Conservation (phyloP, 1,140 invertebrate genomes). For the Zaprionus africanus region DNA sequence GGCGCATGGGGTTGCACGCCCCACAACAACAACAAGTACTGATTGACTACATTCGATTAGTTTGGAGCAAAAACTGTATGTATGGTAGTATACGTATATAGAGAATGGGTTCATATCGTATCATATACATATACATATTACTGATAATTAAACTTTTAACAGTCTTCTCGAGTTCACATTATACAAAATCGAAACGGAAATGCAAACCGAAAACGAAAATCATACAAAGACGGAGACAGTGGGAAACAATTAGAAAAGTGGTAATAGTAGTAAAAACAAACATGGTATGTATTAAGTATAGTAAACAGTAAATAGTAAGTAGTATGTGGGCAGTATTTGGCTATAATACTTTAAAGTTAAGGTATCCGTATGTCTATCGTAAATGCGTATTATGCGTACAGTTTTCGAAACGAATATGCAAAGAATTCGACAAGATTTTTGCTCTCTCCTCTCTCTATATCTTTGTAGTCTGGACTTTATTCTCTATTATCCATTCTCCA, state of each 20-base stretch:
- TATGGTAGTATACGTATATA: conserved; percentile 14
- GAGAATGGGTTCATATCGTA: conserved; percentile 6
- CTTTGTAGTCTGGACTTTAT: conserved; percentile 5
- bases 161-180: conserved; percentile 79
- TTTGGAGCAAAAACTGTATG: conserved; percentile 71
- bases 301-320: conserved; percentile 33
- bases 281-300: conserved; percentile 33
- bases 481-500: neutral
- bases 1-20: conserved; percentile 14
- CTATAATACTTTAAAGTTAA: conserved; percentile 80
- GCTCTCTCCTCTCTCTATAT: conserved; percentile 26
- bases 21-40: conserved; percentile 65
- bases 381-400: conserved; percentile 78
- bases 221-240: conserved; percentile 11
- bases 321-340: conserved; percentile 74
- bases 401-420: conserved; percentile 51
- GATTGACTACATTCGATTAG: conserved; percentile 68
- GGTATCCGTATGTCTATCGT: conserved; percentile 66
- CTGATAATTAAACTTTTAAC: conserved; percentile 80
- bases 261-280: conserved; percentile 19
- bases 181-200: conserved; percentile 36
- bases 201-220: conserved; percentile 12
- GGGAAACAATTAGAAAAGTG: conserved; percentile 6
- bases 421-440: conserved; percentile 46
- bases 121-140: conserved; percentile 56